A percentile compares a stretch with the other conserved stretches of the same genome.
Conservation (phyloP, 2,888 invertebrate species). For the Dascillus cervinus region DNA sequence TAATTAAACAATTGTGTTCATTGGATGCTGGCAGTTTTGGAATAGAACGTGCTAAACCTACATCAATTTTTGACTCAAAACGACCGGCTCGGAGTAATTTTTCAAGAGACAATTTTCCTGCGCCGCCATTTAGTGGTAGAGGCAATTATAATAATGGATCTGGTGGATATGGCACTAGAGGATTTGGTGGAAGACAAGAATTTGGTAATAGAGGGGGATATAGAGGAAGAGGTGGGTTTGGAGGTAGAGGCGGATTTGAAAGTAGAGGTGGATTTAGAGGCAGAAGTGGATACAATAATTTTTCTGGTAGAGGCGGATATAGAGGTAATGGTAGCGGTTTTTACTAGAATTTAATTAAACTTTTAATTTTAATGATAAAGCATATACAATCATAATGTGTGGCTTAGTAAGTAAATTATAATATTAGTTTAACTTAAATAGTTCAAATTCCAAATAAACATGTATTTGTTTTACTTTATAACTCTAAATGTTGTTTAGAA, state of each 20-base stretch:
- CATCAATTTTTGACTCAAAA: slow-evolving; percentile 45
- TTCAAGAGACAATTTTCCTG: too few species aligned
- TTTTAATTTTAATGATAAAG: too few species aligned
- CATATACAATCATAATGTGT: too few species aligned
- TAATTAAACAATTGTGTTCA: slow-evolving; percentile 67
- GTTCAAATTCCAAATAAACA: too few species aligned
- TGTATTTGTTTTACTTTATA: too few species aligned
- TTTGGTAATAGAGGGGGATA: slow-evolving; percentile 19
- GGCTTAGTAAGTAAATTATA: too few species aligned
- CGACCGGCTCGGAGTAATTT: slow-evolving; percentile 46
- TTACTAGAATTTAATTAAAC: neutral
- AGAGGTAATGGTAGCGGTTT: neutral
- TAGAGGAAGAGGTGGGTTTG: slow-evolving; percentile 13
- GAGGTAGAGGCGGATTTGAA: slow-evolving; percentile 16
- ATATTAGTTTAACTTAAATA: too few species aligned
- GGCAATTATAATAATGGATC: too few species aligned
- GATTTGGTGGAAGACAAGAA: slow-evolving; percentile 19
- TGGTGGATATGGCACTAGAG: slow-evolving; percentile 9
- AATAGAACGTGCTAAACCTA: slow-evolving; percentile 50
- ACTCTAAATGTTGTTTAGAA: too few species aligned
- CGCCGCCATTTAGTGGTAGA: too few species aligned
- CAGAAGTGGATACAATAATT: slow-evolving; percentile 8
- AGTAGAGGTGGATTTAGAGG: slow-evolving; percentile 12
- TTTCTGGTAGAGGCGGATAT: slow-evolving; percentile 2
- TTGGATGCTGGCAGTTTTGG: slow-evolving; percentile 69